Conservation (phyloP, 2,113 vertebrate species). For the Petrocephalus zakoni region DNA sequence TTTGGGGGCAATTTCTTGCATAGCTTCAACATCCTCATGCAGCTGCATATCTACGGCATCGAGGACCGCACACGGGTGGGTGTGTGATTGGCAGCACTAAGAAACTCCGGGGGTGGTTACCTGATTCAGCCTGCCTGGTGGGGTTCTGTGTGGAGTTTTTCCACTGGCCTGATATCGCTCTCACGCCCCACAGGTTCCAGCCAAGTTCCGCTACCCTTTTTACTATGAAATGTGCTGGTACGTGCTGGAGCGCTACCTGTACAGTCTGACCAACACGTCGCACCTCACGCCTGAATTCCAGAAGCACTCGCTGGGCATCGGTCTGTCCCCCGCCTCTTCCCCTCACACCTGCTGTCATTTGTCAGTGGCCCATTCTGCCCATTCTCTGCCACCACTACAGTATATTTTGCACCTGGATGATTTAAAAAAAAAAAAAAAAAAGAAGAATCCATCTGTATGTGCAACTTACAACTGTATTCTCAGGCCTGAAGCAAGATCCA, state of each 20-base stretch:
- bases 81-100: neutral
- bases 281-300: slow-evolving; percentile 94
- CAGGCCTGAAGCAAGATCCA: slow-evolving; percentile 57
- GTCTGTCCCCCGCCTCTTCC: slow-evolving; percentile 56
- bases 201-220: slow-evolving; percentile 96
- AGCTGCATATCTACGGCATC: slow-evolving; percentile 92
- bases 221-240: slow-evolving; percentile 99
- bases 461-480: neutral
- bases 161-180: neutral
- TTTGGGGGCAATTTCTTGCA: slow-evolving; percentile 97
- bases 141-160: neutral
- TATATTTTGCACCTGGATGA: neutral
- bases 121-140: neutral
- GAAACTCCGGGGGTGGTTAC: neutral
- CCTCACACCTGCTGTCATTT: neutral
- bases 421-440: neutral
- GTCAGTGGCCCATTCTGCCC: neutral
- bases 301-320: slow-evolving; percentile 87
- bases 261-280: slow-evolving; percentile 84
- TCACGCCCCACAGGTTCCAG: slow-evolving; percentile 71
- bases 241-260: slow-evolving; percentile 90
- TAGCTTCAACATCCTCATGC: slow-evolving; percentile 98
- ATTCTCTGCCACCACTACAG: neutral
- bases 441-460: neutral
- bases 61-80: slow-evolving; percentile 93